Percentiles rank a stretch among this genome's conserved stretches.
phyloP scores from a whole-genome alignment of 30 jellyfish, hydroid and myxozoan species.

The Aurelia sp. region DNA sequence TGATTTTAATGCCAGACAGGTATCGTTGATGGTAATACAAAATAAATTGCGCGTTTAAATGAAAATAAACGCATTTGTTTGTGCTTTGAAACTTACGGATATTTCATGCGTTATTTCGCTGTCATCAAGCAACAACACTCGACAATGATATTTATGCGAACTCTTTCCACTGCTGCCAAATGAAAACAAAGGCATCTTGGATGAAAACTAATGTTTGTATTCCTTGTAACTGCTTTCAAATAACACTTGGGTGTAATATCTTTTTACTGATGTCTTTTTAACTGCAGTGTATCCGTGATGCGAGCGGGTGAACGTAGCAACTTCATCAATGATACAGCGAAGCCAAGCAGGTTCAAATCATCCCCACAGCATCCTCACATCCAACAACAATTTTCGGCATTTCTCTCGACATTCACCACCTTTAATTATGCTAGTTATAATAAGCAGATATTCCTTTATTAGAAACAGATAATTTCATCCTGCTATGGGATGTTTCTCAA shows the following conservation, averaged over 20 bases:
- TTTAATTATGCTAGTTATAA: neutral
- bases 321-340: too few relatives aligned
- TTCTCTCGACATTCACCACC: neutral
- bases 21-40: too few relatives aligned
- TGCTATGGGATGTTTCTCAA: constrained; percentile 26
- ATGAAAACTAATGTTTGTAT: too few relatives aligned
- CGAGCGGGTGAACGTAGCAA: too few relatives aligned
- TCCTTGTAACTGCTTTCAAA: too few relatives aligned
- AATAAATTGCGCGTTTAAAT: too few relatives aligned
- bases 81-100: constrained; percentile 61
- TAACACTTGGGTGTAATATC: too few relatives aligned
- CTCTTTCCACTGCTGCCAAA: constrained; percentile 64
- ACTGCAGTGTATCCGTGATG: too few relatives aligned
- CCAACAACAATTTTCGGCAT: neutral
- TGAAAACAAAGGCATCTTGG: constrained; percentile 83
- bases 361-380: neutral
- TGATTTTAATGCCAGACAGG: too few relatives aligned
- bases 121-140: constrained; percentile 83
- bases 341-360: too few relatives aligned
- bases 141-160: constrained; percentile 64
- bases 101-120: constrained; percentile 79
- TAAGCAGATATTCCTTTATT: neutral
- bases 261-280: too few relatives aligned
- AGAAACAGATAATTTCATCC: neutral
- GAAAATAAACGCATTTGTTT: too few relatives aligned